Conservation (phyloP, 2,113 vertebrate genomes). For the Motacilla alba region DNA sequence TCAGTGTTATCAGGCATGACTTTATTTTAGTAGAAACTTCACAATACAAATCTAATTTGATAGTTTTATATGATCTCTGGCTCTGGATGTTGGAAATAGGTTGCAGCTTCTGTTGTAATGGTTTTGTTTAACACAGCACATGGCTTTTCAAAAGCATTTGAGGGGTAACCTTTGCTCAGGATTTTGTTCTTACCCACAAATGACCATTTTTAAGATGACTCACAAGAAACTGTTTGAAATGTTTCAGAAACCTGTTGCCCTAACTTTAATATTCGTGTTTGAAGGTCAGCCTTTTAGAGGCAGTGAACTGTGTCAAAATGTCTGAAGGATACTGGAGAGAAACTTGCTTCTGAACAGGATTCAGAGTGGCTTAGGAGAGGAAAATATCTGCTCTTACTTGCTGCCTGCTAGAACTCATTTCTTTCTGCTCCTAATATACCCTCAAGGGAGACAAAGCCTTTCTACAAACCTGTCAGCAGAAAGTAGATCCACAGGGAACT, state of each 20-base stretch:
- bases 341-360: not conserved
- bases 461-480: not conserved
- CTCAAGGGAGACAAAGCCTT: not conserved
- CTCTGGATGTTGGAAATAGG: slow-evolving; percentile 24
- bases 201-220: slow-evolving; percentile 2
- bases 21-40: slow-evolving; percentile 22
- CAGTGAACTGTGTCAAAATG: not conserved
- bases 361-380: not conserved
- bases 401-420: not conserved
- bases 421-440: not conserved
- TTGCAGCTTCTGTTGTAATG: not conserved
- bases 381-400: not conserved
- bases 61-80: slow-evolving; percentile 14
- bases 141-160: slow-evolving; percentile 17
- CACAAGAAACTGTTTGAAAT: slow-evolving; percentile 11
- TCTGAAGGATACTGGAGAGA: not conserved
- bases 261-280: slow-evolving; percentile 3
- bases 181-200: slow-evolving; percentile 14
- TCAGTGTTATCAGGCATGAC: not conserved
- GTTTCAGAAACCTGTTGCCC: not conserved
- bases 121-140: not conserved
- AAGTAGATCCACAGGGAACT: not conserved
- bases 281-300: not conserved
- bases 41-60: slow-evolving; percentile 25
- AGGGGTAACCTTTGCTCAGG: not conserved